Conservation (phyloP, 2,113 vertebrate species). For the Arizona elegans region DNA sequence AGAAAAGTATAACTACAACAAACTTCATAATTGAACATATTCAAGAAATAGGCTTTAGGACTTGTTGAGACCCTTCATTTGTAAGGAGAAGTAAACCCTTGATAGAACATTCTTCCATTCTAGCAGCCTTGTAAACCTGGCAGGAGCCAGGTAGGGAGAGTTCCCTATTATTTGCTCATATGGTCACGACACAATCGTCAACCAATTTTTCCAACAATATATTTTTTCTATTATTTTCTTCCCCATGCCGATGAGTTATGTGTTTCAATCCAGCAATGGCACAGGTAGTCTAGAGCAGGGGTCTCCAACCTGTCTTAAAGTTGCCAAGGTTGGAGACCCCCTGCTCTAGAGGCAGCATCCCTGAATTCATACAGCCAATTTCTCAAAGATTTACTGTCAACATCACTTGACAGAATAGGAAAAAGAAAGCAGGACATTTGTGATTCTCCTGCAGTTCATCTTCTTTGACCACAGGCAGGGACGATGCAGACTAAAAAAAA, state of each 20-base stretch:
- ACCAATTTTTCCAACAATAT: background rate
- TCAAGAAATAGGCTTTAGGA: background rate
- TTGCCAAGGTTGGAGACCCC: too few relatives aligned
- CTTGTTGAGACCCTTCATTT: background rate
- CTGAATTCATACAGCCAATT: background rate
- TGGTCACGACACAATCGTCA: background rate
- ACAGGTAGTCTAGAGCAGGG: background rate
- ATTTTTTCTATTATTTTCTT: background rate
- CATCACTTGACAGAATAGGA: background rate
- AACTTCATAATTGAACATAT: background rate
- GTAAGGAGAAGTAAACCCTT: background rate
- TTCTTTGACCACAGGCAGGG: background rate
- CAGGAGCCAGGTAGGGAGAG: background rate
- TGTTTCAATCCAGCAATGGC: background rate
- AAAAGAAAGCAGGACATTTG: background rate
- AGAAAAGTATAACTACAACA: background rate
- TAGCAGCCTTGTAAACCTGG: background rate
- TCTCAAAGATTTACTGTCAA: background rate
- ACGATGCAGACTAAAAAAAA: background rate
- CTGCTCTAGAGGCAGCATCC: background rate
- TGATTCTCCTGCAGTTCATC: background rate
- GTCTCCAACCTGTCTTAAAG: too few relatives aligned
- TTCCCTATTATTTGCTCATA: background rate
- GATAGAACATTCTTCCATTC: too few relatives aligned
- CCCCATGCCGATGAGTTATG: background rate